Percentiles rank a stretch among this genome's conserved stretches.
Evolutionary conservation across 2,888 invertebrate species (phyloP).

Genomic region (Spisula solida): DNA sequence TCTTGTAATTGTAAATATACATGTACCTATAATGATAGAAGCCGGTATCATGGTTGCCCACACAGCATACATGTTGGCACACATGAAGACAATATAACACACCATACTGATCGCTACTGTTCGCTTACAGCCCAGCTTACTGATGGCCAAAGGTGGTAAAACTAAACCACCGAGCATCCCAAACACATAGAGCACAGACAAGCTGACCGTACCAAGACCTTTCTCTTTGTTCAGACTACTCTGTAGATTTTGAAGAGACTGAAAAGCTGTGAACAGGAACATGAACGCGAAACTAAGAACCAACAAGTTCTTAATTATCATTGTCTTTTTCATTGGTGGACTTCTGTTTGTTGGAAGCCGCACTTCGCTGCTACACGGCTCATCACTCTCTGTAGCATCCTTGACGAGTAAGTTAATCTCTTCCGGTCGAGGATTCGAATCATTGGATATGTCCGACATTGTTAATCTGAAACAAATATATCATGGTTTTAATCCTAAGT

Average conservation of each 20-base stretch:
- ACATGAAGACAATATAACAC: constrained; percentile 97
- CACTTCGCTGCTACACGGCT: not conserved
- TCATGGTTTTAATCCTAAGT: not conserved
- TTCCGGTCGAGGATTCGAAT: not conserved
- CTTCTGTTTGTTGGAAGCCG: not conserved
- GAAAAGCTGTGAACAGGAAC: constrained; percentile 98
- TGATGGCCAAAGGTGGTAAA: constrained; percentile 88
- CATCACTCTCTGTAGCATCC: not conserved
- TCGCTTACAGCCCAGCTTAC: constrained; percentile 96
- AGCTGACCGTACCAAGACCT: constrained; percentile 95
- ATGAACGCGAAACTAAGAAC: constrained; percentile 97
- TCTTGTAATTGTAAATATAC: constrained; percentile 87
- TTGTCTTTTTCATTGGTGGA: constrained; percentile 64
- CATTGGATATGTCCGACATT: not conserved
- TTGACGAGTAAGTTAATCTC: not conserved
- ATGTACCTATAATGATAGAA: constrained; percentile 94
- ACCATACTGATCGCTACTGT: constrained; percentile 96
- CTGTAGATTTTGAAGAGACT: constrained; percentile 96
- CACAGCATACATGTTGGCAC: constrained; percentile 96
- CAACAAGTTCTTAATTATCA: constrained; percentile 96
- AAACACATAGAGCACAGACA: constrained; percentile 96
- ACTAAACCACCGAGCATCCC: constrained; percentile 98
- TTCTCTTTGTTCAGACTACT: constrained; percentile 96
- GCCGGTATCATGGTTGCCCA: constrained; percentile 93
- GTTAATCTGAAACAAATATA: not conserved